Conservation (phyloP, 2,113 vertebrate species). For the Elanoides forficatus region DNA sequence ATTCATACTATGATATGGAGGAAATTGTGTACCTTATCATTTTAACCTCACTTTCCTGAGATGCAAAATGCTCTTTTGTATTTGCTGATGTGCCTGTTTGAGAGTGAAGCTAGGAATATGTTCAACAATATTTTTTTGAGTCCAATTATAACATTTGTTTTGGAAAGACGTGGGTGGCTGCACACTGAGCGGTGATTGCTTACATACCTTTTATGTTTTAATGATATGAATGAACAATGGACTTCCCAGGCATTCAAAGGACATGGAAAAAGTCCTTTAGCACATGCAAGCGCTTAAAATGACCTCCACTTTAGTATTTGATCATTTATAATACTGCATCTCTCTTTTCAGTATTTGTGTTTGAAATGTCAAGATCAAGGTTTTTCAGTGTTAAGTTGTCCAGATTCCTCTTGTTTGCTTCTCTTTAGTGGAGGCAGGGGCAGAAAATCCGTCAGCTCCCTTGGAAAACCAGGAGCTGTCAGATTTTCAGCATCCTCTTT, state of each 20-base stretch:
- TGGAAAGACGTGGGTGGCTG: not conserved
- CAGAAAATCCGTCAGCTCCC: not conserved
- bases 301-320: not conserved
- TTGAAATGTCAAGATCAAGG: not conserved
- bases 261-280: not conserved
- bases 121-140: not conserved
- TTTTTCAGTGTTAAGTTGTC: not conserved
- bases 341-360: not conserved
- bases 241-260: not conserved
- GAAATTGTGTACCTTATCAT: not conserved
- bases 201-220: not conserved
- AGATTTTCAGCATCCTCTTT: not conserved
- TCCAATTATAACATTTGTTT: not conserved
- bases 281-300: not conserved
- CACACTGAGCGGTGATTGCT: not conserved
- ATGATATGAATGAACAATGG: not conserved
- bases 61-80: not conserved
- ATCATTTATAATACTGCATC: not conserved
- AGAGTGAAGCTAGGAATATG: not conserved
- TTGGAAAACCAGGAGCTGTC: not conserved
- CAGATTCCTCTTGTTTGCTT: not conserved
- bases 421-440: not conserved
- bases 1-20: not conserved
- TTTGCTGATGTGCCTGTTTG: not conserved
- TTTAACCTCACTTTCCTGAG: not conserved